Evolutionary conservation across 30 jellyfish, hydroid and myxozoan genomes (phyloP), one percentile per base, ranked within the genome.

Genomic region (Clytia hemisphaerica): DNA sequence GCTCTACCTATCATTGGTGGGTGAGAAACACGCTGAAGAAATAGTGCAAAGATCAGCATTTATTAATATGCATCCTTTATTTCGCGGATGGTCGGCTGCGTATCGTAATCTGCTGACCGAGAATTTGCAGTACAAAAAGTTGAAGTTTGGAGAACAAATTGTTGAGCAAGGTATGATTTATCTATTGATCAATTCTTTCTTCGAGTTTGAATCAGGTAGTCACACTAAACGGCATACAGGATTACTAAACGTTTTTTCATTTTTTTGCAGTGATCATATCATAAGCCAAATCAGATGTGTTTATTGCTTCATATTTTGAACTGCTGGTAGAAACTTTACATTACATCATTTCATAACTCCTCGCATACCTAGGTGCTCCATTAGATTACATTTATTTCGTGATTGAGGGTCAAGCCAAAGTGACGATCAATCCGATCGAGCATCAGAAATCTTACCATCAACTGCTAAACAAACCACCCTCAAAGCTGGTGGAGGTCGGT

Each of bases 1-100:
- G 3, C 63, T 66, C n/a, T 88, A 64, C 51, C 60, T 79, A 24
- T 54, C 58, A 45, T 88, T 46, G 65, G 94, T 88, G 15, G 80
- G 91, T 65, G 94, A 88, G 51, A 60, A 79, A 67, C 80, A 73
- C 47, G 97, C 94, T 7, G 72, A 72, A 45, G 94, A 88, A 53
- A 79, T 88, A 10, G 78, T 88, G 4, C 76, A 82, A 21, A 80
- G 88, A 50, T 75, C 97, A 1, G 92, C 95, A 2, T 88, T 88
- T 67, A 93, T 88, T n/a, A 86, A 75, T 25, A 71, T 93, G 34
- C 76, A 76, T 45, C 87, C 94, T 9, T 66, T 88, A 0, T 88
- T 88, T 75, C 77, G 77, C 54, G 57, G 64, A 58, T 88, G 97
- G 97, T 93, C 97, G 2, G 36, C 85, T 21, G 80, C 94, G 36